Evolutionary conservation across 2,797 vertebrate genomes (phyloP), one percentile per base, ranked within the genome.

Genomic region (Carduelis carduelis): DNA sequence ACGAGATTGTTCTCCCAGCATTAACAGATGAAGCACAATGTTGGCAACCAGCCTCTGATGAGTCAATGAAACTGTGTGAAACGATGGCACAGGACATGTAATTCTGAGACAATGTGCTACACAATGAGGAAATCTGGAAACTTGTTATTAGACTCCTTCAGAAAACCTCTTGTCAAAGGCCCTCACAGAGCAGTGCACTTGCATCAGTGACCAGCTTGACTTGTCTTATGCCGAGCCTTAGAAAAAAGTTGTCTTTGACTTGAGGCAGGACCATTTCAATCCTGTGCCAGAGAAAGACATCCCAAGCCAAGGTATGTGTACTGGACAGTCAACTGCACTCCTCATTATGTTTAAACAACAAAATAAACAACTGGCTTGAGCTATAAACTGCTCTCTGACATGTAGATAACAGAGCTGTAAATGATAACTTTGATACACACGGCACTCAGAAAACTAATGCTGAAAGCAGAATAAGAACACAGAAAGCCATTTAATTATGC

Each of bases 31-130:
- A 87, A 90, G 71, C 50, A 78, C 69, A 83, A 1, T 10, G 52
- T 11, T 95, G 95, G 89, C 90, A 93, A 82, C 59, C 71, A 53
- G 85, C 64, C 89, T 46, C 88, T n/a, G 72, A 88, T 86, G 88
- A 96, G 88, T 87, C 84, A 90, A 68, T 78, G 78, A 71, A 92
- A 68, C 76, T 49, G 46, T 39, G 80, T 26, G 64, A 93, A 87
- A 86, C 0, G 60, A 94, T 65, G 91, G 81, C 76, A 78, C 35
- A 87, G 47, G 87, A 78, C 81, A 69, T 57, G 77, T 5, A 83
- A 80, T 79, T 87, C 84, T 32, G 75, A 92, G 89, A 93, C 76
- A 74, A 70, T 8, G 60, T 64, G 59, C 88, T 56, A 28, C 49
- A 92, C 77, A 92, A 46, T 22, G 81, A 79, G 34, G 64, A 89